Evolutionary conservation across 2,888 invertebrate species (phyloP), one percentile per base, ranked within the genome.

Genomic region (Amblyjoppa fuscipennis): DNA sequence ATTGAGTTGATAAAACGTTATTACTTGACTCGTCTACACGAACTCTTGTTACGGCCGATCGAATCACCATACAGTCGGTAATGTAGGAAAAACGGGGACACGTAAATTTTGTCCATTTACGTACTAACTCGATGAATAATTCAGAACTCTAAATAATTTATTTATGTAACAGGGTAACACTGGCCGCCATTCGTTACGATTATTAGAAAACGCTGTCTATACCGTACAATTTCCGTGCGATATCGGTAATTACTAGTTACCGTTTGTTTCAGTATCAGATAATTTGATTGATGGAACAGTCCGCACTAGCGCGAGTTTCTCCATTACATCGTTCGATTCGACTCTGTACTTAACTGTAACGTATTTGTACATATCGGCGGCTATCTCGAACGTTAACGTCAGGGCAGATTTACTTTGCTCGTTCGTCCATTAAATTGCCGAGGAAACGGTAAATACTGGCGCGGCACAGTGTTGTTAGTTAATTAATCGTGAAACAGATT

Each of bases 21-120:
- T 56, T 56, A 56, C 28, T 59, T 5, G 28, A 28, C 28, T 28
- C 59, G 56, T 59, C 9, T 59, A 25, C 3, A 28, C 13, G 59
- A 59, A 9, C 28, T 28, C 59, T 59, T 28, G 13, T 28, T 59
- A 59, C 59, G 4, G 59, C 28, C 28, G 4, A 25, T 25, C 25
- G 25, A 25, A 59, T 59, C 59, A 28, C 25, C 59, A 59, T 59
- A 59, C 28, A 59, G 25, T 25, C 56, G 25, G 45, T 11, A 59
- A 11, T 9, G 56, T 28, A 59, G 28, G 61, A 69, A 69, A 64
- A 75, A 53, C 68, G 69, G 61, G 70, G 68, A 78, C 38, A 71
- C 76, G 73, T 82, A 71, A 80, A 80, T 75, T 53, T 41, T 41
- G 45, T 16, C 51, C 71, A 45, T 71, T 51, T 75, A 66, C 38